Percentiles rank a stretch among this genome's conserved stretches.
Conservation (phyloP, 2,888 invertebrate species). For the Chaetoderma sp. region DNA sequence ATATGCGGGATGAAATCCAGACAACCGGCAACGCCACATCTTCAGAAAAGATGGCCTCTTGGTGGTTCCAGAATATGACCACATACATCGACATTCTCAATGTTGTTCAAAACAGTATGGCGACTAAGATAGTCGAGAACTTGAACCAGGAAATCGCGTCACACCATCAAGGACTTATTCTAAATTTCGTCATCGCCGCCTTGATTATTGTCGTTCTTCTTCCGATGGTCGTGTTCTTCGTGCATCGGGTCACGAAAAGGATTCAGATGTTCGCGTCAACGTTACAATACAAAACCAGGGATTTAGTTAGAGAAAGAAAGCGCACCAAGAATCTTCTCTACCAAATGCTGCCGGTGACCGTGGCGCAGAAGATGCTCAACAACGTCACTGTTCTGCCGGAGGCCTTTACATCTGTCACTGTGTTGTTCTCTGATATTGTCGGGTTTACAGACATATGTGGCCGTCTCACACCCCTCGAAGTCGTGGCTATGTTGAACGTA, state of each 20-base stretch:
- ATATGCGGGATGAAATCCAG: constrained; percentile 39
- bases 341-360: constrained; percentile 37
- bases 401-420: constrained; percentile 35
- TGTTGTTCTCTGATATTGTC: constrained; percentile 47
- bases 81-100: constrained; percentile 48
- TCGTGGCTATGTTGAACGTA: constrained; percentile 51
- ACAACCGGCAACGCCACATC: constrained; percentile 16
- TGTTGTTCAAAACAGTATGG: constrained; percentile 36
- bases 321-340: constrained; percentile 34
- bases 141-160: constrained; percentile 10
- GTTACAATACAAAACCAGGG: constrained; percentile 25
- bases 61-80: constrained; percentile 56
- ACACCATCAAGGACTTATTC: constrained; percentile 3
- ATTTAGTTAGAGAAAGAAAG: constrained; percentile 35
- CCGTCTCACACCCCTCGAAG: constrained; percentile 50
- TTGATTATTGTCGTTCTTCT: constrained; percentile 26
- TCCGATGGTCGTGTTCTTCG: constrained; percentile 24
- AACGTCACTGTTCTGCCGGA: constrained; percentile 34
- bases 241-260: constrained; percentile 29
- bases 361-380: constrained; percentile 36
- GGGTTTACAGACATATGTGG: constrained; percentile 47
- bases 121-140: constrained; percentile 21
- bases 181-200: constrained; percentile 21
- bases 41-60: constrained; percentile 38
- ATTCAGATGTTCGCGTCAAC: constrained; percentile 30